phyloP scores from a whole-genome alignment of 2,888 invertebrate genomes.

The Ischnura elegans region DNA sequence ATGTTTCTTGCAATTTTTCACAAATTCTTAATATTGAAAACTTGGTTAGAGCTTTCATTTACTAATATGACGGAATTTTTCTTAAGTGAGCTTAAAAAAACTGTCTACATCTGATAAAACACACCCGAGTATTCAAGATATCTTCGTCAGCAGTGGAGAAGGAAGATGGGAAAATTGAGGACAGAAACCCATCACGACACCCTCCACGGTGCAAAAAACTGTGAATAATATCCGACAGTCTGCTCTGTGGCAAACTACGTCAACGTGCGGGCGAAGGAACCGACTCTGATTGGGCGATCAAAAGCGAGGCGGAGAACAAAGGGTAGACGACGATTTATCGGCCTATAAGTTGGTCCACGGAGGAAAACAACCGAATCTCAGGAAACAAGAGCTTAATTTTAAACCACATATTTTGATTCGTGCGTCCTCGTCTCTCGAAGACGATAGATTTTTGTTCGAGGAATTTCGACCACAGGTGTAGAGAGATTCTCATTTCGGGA shows the following conservation, averaged over 20 bases:
- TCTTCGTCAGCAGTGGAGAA: not conserved
- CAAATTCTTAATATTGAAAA: too few species aligned
- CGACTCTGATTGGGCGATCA: not conserved
- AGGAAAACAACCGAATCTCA: not conserved
- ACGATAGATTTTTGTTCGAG: not conserved
- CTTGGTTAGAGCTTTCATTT: too few species aligned
- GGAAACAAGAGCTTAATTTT: not conserved
- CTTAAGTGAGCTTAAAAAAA: too few species aligned
- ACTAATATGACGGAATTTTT: too few species aligned
- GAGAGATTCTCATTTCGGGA: too few species aligned
- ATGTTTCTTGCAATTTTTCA: too few species aligned
- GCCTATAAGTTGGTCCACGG: not conserved
- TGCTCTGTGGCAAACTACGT: not conserved
- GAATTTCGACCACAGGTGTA: too few species aligned
- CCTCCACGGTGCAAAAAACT: not conserved
- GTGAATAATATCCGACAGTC: not conserved
- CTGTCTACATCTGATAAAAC: not conserved
- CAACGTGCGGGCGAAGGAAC: not conserved
- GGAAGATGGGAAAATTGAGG: not conserved
- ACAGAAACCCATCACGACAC: not conserved
- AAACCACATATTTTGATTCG: constrained; percentile 19
- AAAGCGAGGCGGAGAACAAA: not conserved
- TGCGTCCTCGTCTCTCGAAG: not conserved
- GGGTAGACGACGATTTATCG: not conserved
- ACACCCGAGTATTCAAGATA: not conserved